phyloP scores from a whole-genome alignment of 2,113 vertebrate species.

The Thinocorus orbignyianus region DNA sequence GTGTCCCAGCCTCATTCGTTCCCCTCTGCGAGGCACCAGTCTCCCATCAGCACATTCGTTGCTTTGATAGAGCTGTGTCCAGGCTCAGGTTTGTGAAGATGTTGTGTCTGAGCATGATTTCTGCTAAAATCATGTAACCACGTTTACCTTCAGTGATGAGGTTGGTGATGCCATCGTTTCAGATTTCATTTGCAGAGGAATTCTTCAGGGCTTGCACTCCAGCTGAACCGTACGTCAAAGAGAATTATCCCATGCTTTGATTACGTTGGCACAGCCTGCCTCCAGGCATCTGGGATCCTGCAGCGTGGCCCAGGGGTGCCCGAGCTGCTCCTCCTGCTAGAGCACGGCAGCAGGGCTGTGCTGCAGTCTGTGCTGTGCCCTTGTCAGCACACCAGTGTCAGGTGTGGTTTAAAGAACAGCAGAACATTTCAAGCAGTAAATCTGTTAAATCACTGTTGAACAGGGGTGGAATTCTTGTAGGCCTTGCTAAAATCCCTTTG shows the following conservation, averaged over 20 bases:
- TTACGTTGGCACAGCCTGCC: not conserved
- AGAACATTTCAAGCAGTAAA: not conserved
- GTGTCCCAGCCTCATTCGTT: rapidly evolving
- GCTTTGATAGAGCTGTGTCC: not conserved
- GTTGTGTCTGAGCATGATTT: rapidly evolving
- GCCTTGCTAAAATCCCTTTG: not conserved
- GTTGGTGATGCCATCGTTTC: not conserved
- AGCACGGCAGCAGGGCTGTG: rapidly evolving
- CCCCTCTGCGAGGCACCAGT: not conserved
- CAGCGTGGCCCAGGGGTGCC: not conserved
- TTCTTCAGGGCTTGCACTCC: slow-evolving; percentile 12
- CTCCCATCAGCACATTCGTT: not conserved
- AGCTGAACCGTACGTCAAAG: not conserved
- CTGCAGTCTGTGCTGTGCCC: not conserved
- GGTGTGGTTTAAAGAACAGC: not conserved
- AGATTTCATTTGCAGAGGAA: not conserved
- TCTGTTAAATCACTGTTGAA: not conserved
- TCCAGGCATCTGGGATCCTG: not conserved
- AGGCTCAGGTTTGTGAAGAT: not conserved
- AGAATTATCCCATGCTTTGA: not conserved
- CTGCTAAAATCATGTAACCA: not conserved
- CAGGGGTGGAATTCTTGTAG: not conserved
- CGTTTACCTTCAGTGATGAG: not conserved
- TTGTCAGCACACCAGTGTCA: not conserved
- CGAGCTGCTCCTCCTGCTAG: not conserved